A percentile compares a stretch with the other conserved stretches of the same genome.
Evolutionary conservation across 2,113 vertebrate genomes (phyloP).

Genomic region (Psammodynastes pulverulentus): DNA sequence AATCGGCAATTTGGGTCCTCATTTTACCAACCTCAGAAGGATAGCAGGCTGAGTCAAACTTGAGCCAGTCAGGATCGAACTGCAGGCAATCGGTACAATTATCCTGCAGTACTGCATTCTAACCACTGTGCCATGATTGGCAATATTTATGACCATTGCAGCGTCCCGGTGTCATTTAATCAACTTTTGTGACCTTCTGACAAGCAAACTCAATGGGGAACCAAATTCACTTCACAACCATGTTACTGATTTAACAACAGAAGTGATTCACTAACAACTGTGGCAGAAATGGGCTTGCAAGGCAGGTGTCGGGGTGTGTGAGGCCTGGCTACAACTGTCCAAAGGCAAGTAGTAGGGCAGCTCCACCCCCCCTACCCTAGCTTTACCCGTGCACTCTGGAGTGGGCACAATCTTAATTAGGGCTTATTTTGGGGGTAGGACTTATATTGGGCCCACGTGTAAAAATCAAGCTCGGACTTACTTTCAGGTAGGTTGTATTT

Average conservation of each 20-base stretch:
- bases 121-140: not conserved
- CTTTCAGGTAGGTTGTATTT: no score
- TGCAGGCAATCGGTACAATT: not conserved
- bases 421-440: no score
- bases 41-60: not conserved
- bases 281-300: no score
- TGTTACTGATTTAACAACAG: not conserved
- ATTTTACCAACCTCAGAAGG: not conserved
- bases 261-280: not conserved
- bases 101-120: not conserved
- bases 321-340: no score
- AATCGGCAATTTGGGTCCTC: not conserved
- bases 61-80: not conserved
- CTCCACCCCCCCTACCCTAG: no score
- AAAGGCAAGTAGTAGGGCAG: no score
- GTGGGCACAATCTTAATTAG: no score
- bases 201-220: not conserved
- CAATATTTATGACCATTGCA: not conserved
- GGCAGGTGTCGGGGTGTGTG: no score
- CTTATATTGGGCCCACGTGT: no score
- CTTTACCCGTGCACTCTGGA: no score
- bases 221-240: not conserved
- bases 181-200: not conserved
- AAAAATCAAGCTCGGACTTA: no score
- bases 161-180: not conserved